phyloP scores from a whole-genome alignment of 1,140 invertebrate species.

The Leptinotarsa texana region DNA sequence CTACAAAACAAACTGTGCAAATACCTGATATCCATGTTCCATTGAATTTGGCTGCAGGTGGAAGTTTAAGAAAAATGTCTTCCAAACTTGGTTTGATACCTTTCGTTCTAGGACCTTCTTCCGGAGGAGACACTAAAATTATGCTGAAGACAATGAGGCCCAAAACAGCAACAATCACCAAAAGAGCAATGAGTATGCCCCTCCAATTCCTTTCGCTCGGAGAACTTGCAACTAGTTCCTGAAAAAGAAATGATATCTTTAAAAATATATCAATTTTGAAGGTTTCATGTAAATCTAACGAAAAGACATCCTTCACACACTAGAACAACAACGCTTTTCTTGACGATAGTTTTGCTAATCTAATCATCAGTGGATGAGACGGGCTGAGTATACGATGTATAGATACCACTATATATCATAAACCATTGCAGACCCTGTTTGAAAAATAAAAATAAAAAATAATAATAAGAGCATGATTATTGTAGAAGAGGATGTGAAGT shows the following conservation, averaged over 20 bases:
- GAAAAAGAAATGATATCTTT: constrained; percentile 33
- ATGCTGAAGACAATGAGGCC: constrained; percentile 86
- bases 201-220: constrained; percentile 87
- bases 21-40: constrained; percentile 81
- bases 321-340: no score
- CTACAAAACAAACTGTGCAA: background rate
- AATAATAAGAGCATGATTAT: no score
- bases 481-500: no score
- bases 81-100: constrained; percentile 68
- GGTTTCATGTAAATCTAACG: no score
- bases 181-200: constrained; percentile 84
- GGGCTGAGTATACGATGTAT: no score
- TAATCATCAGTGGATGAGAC: no score
- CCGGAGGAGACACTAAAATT: constrained; percentile 77
- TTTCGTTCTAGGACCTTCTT: constrained; percentile 68
- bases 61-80: constrained; percentile 67
- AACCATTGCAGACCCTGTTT: no score
- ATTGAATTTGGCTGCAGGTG: constrained; percentile 69
- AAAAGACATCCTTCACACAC: no score
- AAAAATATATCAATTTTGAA: no score
- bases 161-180: constrained; percentile 85
- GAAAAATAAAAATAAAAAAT: no score
- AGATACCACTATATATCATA: no score
- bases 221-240: constrained; percentile 80
- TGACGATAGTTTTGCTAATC: no score